A percentile compares a stretch with the other conserved stretches of the same genome.
These are phyloP conservation scores for Bradypodion pumilum DNA, from an alignment of 2,797 vertebrate species.

Conservation along the genomic window DNA sequence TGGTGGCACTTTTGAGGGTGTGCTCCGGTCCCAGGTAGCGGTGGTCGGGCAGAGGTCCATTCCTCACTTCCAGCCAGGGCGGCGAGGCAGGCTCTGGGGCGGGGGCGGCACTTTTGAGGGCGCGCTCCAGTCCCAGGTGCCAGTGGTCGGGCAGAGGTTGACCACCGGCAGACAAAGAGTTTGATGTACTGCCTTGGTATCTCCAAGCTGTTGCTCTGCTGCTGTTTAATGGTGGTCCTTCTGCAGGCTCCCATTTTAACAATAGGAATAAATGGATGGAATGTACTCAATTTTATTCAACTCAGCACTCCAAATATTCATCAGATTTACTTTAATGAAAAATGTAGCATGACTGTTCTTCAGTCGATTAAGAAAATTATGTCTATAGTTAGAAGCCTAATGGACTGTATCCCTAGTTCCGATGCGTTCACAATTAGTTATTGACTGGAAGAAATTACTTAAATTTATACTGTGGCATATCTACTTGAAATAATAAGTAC, in stretches of 20 bases:
- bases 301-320: constrained; percentile 27
- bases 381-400: constrained; percentile 68
- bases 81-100: no score
- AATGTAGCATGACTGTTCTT: constrained; percentile 46
- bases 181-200: neutral
- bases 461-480: constrained; percentile 56
- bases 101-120: no score
- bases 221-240: neutral
- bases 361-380: constrained; percentile 63
- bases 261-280: constrained; percentile 8
- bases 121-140: no score
- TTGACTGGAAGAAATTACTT: constrained; percentile 67
- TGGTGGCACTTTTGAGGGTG: no score
- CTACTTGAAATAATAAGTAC: constrained; percentile 52
- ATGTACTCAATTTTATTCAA: constrained; percentile 28
- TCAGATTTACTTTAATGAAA: constrained; percentile 57
- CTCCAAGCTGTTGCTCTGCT: neutral
- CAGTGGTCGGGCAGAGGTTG: no score
- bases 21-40: no score
- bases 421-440: constrained; percentile 70
- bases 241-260: neutral
- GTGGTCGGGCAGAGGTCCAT: no score
- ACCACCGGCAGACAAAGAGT: neutral
- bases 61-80: no score
- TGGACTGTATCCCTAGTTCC: constrained; percentile 57